Base-by-base conservation (phyloP, 2,888 invertebrate genomes). In the Stramonita haemastoma region DNA sequence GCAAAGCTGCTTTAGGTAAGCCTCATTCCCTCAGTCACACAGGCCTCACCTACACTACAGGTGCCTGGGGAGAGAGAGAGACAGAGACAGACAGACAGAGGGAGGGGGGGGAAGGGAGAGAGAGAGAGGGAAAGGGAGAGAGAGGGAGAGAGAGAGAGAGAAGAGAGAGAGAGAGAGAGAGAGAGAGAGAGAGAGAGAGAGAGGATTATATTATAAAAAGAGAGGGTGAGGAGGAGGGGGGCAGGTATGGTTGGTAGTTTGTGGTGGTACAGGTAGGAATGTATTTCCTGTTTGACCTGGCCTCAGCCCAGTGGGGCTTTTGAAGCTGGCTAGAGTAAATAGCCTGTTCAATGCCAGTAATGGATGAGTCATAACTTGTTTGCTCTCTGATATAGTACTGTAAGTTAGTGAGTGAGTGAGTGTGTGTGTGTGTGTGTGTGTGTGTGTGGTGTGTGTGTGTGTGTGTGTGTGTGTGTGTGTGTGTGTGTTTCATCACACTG, bases 221-320 rank as follows among this genome's bases (percentile, higher is more conserved):
- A 34, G 0, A 6, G 34, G 79, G 79, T 6, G 34, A 34, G 32
- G 79, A 15, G 32, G 79, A 34, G 34, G 79, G 32, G 34, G 79
- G 2, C 34, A 79, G 79, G 79, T 79, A 22, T 79, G 79, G 79
- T 79, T 34, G 34, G 79, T 79, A 15, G 17, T 34, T 32, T 79
- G 32, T 32, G 32, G 79, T 4, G 17, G 79, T 32, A 79, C 46
- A 73, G 22, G 73, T 73, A 22, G 15, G 15, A 15, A 73, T 73
- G 73, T 22, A 32, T 34, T 79, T 79, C 79, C 79, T 79, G 79
- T 79, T 79, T 32, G 79, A 79, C 34, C 34, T 79, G 34, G 79
- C 26, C 22, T 79, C 6, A 6, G 79, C 34, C 79, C 11, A n/a
- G 73, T 4, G 8, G n/a, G n/a, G 29, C n/a, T 11, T n/a, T 22